Base-by-base conservation (phyloP, 2,113 vertebrate genomes). In the Riparia riparia region DNA sequence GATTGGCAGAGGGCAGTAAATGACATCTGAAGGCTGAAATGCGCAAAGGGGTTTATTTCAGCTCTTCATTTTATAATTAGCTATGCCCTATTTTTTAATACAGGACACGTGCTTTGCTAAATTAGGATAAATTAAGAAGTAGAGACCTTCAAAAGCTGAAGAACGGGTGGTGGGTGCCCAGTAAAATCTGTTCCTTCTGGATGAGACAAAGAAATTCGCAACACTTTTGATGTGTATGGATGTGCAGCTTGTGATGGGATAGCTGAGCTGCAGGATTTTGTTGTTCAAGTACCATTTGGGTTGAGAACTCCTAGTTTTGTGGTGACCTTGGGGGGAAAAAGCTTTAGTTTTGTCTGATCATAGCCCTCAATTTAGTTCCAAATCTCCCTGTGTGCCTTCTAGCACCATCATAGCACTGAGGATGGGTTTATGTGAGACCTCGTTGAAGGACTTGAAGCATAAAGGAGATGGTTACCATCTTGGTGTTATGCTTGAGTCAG, bases 11-110 rank as follows among this genome's bases (percentile, higher is more conserved):
- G 86, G 51, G 47, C 82, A 93, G 39, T 9, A 39, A 39, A 70
- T 96, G 89, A 78, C 72, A 89, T 94, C 63, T 89, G 83, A 86
- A 83, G 47, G 86, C 47, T 94, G 89, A 93, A 93, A 81, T 65
- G 47, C 39, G 41, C 10, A 58, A 58, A 92, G 47, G 68, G 54
- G 72, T 92, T 96, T 96, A 74, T 92, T 95, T 93, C 56, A 83
- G 86, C 47, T 80, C 78, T 73, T 91, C 47, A 45, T 86, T 90
- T 85, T 56, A 42, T 65, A 89, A 53, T 80, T 73, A 90, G 49
- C 47, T 54, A 7, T 70, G 71, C 8, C 32, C 8, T 82, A n/a
- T 58, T 45, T 71, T 84, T 94, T 82, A 90, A 84, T 37, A 28
- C 14, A 56, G 64, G 61, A 47, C 4, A 12, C 18, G 12, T 60